These are phyloP conservation scores for Prorops nasuta DNA, from an alignment of 1,140 invertebrate species.

Conservation along the genomic window DNA sequence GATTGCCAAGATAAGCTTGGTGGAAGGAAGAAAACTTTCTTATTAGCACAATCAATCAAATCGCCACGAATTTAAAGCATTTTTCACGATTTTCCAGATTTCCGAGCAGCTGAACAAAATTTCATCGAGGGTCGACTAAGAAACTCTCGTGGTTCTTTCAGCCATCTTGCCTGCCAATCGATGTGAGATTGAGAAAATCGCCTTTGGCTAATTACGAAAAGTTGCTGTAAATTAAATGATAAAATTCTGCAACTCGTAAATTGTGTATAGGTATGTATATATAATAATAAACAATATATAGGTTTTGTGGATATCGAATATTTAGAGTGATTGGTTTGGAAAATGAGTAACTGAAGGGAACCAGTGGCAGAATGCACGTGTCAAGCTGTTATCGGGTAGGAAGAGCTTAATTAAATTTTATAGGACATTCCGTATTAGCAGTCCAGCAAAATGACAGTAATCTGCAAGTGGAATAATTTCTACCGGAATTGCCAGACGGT, in stretches of 20 bases:
- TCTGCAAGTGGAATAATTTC: conserved; percentile 37
- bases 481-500: conserved; percentile 39
- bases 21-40: conserved; percentile 37
- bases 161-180: conserved; percentile 30
- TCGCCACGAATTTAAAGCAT: conserved; percentile 33
- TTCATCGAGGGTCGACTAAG: conserved; percentile 3
- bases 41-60: conserved; percentile 48
- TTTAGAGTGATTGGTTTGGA: no score
- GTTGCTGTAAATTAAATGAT: no score
- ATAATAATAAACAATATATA: no score
- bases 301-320: no score
- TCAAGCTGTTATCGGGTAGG: no score
- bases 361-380: no score
- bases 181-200: conserved; percentile 39
- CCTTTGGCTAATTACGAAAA: conserved; percentile 31
- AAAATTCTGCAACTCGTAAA: no score
- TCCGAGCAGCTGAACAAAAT: conserved; percentile 23
- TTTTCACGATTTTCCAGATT: conserved; percentile 40
- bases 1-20: conserved; percentile 1
- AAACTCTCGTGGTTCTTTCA: neutral
- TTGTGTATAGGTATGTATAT: no score
- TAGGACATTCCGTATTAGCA: no score
- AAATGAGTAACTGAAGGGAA: no score
- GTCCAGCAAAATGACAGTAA: no score
- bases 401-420: no score